phyloP scores from a whole-genome alignment of 2,888 invertebrate genomes.

The Machimus atricapillus region DNA sequence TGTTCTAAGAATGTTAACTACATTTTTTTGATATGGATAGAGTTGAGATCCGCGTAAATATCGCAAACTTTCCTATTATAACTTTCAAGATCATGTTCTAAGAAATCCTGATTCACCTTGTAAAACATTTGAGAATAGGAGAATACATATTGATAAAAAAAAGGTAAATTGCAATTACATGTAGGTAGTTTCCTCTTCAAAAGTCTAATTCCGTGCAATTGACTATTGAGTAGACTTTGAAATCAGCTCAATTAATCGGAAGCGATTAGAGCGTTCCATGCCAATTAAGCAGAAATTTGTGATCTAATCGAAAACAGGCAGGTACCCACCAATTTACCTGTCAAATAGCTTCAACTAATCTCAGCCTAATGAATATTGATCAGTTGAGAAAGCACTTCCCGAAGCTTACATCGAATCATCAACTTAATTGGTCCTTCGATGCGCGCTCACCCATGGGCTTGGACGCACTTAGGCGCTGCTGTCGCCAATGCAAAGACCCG shows the following conservation, averaged over 20 bases:
- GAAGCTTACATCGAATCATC: neutral
- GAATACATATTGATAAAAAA: neutral
- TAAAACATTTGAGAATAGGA: neutral
- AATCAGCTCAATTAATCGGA: neutral
- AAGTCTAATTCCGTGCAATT: neutral
- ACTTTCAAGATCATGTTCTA: neutral
- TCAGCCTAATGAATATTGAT: neutral
- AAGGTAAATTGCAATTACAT: neutral
- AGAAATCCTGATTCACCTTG: neutral
- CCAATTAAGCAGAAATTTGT: neutral
- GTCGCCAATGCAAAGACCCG: neutral
- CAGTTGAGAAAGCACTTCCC: neutral
- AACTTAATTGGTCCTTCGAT: conserved; percentile 1
- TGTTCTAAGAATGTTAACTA: no score
- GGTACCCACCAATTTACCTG: conserved; percentile 9
- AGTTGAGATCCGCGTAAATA: no score
- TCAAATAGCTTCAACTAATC: neutral
- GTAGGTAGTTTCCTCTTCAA: neutral
- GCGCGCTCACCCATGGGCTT: neutral
- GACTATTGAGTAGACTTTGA: neutral
- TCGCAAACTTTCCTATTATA: neutral
- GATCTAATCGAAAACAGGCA: neutral
- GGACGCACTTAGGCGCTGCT: neutral
- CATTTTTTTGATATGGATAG: no score
- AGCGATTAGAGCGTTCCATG: conserved; percentile 1